Percentiles rank a stretch among this genome's conserved stretches.
Conservation (phyloP, 2,113 vertebrate species). For the Thunnus thynnus region DNA sequence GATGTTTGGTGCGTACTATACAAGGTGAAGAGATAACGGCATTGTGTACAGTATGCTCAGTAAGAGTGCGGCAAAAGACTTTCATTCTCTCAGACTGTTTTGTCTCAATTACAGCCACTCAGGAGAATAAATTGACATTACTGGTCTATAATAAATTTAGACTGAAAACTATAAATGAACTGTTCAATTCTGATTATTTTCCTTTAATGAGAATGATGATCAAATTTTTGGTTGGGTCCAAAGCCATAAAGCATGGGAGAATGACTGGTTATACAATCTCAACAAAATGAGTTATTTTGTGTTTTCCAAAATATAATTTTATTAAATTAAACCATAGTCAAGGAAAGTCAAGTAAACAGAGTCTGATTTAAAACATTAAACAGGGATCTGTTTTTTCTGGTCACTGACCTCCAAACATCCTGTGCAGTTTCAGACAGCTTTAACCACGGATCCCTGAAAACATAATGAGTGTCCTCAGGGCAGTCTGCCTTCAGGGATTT, state of each 20-base stretch:
- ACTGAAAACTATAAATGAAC: no score
- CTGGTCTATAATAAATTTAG: no score
- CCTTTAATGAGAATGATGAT: neutral
- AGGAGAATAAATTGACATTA: no score
- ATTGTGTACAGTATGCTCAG: constrained; percentile 10
- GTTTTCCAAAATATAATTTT: neutral
- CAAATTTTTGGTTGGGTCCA: neutral
- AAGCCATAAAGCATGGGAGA: neutral
- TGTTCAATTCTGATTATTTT: neutral
- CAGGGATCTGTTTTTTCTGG: neutral
- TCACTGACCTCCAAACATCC: constrained; percentile 25
- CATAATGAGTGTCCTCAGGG: constrained; percentile 14
- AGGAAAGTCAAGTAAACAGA: constrained; percentile 12
- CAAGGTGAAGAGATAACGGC: constrained; percentile 51
- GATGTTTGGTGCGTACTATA: constrained; percentile 74
- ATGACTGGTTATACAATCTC: no score
- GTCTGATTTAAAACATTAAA: neutral
- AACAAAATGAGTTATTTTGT: neutral
- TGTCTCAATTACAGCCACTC: neutral
- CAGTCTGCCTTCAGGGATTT: neutral
- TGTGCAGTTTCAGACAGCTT: constrained; percentile 36
- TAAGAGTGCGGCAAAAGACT: constrained; percentile 6
- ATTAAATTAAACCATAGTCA: neutral
- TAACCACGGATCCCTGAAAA: constrained; percentile 19
- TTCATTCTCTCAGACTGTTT: neutral